Evolutionary conservation across 2,888 invertebrate species (phyloP).

Genomic region (Tenthredo amoena): DNA sequence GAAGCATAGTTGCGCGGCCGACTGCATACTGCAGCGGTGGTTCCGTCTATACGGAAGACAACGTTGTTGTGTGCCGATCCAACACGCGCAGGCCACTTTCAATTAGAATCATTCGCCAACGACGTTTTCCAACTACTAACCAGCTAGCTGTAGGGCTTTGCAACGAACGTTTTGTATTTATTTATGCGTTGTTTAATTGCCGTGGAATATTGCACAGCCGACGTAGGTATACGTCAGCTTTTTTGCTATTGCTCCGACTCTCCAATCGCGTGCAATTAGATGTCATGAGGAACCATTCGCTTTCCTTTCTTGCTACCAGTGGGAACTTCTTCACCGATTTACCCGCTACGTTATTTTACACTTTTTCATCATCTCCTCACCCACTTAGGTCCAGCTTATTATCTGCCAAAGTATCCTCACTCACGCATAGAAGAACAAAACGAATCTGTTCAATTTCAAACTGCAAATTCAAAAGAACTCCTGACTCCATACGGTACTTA

Average conservation of each 20-base stretch:
- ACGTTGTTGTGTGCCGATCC: slow-evolving; percentile 30
- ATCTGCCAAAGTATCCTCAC: neutral
- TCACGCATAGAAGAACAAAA: neutral
- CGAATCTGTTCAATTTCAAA: neutral
- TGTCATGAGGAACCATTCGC: slow-evolving; percentile 52
- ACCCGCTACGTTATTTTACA: neutral
- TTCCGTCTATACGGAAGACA: neutral
- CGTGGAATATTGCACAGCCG: slow-evolving; percentile 51
- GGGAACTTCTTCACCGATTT: slow-evolving; percentile 25
- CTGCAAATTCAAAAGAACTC: neutral
- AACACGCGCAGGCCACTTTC: slow-evolving; percentile 15
- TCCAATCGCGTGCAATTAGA: slow-evolving; percentile 53
- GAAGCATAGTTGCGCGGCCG: slow-evolving; percentile 4
- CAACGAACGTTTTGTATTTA: slow-evolving; percentile 60
- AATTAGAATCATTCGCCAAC: slow-evolving; percentile 46
- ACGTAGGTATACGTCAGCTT: slow-evolving; percentile 28
- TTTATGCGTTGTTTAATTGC: slow-evolving; percentile 60
- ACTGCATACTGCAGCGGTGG: neutral
- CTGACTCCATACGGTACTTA: neutral
- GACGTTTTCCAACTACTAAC: slow-evolving; percentile 48
- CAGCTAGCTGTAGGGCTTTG: slow-evolving; percentile 49
- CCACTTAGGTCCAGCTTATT: neutral
- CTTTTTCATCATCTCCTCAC: slow-evolving; percentile 22
- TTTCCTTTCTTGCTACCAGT: slow-evolving; percentile 30
- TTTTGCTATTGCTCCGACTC: slow-evolving; percentile 42